Percentiles rank a stretch among this genome's conserved stretches.
These are phyloP conservation scores for Acanthosepion pharaonis DNA, from an alignment of 2,888 invertebrate species.

Conservation along the genomic window DNA sequence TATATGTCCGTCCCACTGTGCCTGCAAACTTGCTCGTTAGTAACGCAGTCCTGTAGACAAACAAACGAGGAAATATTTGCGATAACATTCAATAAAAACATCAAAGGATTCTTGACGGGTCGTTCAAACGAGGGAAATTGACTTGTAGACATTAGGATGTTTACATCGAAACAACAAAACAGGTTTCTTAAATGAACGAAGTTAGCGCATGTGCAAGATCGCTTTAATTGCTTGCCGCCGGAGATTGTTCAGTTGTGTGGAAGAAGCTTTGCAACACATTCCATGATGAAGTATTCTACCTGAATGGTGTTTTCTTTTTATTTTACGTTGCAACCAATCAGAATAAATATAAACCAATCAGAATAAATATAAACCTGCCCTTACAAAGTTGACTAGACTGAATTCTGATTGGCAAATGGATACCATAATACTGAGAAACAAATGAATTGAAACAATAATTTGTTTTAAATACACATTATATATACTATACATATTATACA, in stretches of 20 bases:
- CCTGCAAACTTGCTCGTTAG: slow-evolving; percentile 33
- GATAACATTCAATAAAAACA: slow-evolving; percentile 13
- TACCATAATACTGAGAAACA: too few relatives aligned
- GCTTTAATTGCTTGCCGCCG: not conserved
- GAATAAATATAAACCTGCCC: too few relatives aligned
- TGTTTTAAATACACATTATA: too few relatives aligned
- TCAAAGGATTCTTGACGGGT: not conserved
- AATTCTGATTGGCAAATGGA: too few relatives aligned
- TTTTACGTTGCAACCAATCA: too few relatives aligned
- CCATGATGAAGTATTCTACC: too few relatives aligned
- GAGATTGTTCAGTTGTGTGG: not conserved
- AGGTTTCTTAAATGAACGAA: not conserved
- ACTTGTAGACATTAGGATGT: slow-evolving; percentile 21
- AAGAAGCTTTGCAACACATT: not conserved
- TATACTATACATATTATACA: too few relatives aligned
- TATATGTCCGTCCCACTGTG: not conserved
- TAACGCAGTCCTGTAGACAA: not conserved
- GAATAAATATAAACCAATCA: too few relatives aligned
- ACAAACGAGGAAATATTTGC: not conserved
- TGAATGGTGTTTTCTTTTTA: too few relatives aligned
- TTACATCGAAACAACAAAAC: not conserved
- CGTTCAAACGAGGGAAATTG: not conserved
- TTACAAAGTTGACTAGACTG: too few relatives aligned
- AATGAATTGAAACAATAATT: too few relatives aligned
- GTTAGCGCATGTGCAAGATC: not conserved